Evolutionary conservation across 2,888 invertebrate genomes (phyloP).

Genomic region (Leptarthrus brevirostris): DNA sequence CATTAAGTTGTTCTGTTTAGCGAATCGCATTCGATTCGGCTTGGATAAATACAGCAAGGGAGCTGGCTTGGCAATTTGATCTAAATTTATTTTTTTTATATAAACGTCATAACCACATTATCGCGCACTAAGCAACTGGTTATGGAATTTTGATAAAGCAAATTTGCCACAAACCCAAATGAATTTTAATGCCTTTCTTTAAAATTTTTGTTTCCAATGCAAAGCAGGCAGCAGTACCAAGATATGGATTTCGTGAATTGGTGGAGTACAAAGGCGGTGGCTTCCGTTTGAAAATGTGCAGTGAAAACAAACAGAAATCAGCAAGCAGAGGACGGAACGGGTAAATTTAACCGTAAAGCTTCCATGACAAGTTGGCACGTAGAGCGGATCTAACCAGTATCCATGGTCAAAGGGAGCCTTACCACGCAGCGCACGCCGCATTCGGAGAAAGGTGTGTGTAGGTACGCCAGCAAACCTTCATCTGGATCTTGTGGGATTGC

Average conservation of each 20-base stretch:
- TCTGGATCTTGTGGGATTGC: constrained; percentile 47
- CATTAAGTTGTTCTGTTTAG: too few species aligned
- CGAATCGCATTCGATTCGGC: too few species aligned
- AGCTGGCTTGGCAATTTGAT: too few species aligned
- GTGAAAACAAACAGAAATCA: not conserved
- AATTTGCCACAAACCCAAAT: not conserved
- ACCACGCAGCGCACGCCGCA: constrained; percentile 40
- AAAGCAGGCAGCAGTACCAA: not conserved
- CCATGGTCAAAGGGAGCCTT: not conserved
- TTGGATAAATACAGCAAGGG: too few species aligned
- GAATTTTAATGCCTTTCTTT: not conserved
- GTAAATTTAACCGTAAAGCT: constrained; percentile 16
- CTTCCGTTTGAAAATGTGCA: not conserved
- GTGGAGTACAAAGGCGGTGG: not conserved
- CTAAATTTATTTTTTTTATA: too few species aligned
- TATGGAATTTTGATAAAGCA: not conserved
- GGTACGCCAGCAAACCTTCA: constrained; percentile 41
- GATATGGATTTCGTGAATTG: not conserved
- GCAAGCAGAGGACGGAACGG: not conserved
- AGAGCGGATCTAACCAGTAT: constrained; percentile 1
- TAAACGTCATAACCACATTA: too few species aligned
- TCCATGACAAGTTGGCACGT: not conserved
- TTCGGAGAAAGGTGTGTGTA: constrained; percentile 34
- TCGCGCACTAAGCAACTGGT: constrained; percentile 16
- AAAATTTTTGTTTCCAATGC: not conserved